Evolutionary conservation across 2,113 vertebrate genomes (phyloP), one percentile per base, ranked within the genome.

Genomic region (Syngnathus floridae): DNA sequence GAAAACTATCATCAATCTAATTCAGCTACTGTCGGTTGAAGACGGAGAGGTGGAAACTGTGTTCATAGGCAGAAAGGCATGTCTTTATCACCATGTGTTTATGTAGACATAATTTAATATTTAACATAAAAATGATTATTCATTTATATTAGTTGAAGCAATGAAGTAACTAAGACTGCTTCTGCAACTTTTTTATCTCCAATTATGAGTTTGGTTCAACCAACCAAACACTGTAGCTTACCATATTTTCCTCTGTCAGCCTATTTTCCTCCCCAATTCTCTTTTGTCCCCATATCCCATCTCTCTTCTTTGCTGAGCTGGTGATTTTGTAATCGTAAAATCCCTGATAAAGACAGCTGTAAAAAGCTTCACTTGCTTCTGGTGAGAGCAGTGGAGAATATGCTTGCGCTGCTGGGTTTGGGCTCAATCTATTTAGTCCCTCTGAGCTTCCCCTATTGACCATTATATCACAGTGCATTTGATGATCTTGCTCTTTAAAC

Each of bases 281-380:
- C 63, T 61, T 66, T 71, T 72, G 72, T 71, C 48, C 71, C 64
- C 64, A 13, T 72, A 59, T 77, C 48, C 64, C 46, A 65, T 86
- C 66, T 66, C 52, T 73, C 58, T 75, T 64, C 69, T 81, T 62
- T 87, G 80, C 82, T 86, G 82, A 89, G 84, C 71, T 77, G 64
- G 79, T 78, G 55, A 60, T 82, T 83, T 77, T 67, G 58, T 69
- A 65, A 72, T 77, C 61, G 69, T 77, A 75, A 86, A 86, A 80
- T 77, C 73, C 69, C 62, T 40, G 77, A 77, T 84, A 80, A 82
- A 84, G 78, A 76, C 72, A 68, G 70, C 71, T 72, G 70, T 81
- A 82, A 82, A 88, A 84, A 79, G 73, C 76, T 48, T 67, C 64
- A 68, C 77, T 80, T 67, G 70, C 69, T 77, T 61, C 73, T 81